These are phyloP conservation scores for Phataginus tricuspis DNA, from an alignment of 2,797 vertebrate species.

Conservation along the genomic window DNA sequence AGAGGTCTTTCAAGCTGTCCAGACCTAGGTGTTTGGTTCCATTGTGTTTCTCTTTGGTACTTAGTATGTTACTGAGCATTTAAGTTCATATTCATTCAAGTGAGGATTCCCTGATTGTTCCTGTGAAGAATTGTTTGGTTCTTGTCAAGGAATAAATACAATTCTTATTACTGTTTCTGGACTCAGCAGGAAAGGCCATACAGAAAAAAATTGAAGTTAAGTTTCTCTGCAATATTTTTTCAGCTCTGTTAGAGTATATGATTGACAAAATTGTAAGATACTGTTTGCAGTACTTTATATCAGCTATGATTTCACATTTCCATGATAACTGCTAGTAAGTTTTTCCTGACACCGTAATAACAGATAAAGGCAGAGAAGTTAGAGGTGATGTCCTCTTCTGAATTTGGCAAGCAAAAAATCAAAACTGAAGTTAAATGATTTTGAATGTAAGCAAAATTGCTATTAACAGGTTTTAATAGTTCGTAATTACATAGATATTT, in stretches of 20 bases:
- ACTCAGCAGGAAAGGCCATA: neutral
- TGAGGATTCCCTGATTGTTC: neutral
- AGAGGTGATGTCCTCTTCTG: neutral
- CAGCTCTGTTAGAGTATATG: neutral
- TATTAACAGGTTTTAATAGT: neutral
- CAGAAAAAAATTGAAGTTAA: neutral
- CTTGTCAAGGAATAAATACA: neutral
- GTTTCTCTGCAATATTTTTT: neutral
- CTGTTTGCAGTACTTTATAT: neutral
- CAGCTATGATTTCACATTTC: slow-evolving; percentile 22
- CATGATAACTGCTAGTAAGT: neutral
- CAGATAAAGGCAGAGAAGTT: slow-evolving; percentile 9
- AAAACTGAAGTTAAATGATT: neutral
- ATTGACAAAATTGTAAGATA: neutral
- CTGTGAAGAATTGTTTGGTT: neutral
- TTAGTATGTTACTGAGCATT: neutral
- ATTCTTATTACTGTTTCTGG: neutral
- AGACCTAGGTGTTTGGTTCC: neutral
- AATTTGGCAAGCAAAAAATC: neutral
- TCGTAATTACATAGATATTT: neutral
- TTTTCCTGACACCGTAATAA: neutral
- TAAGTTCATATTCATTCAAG: neutral
- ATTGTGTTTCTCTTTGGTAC: neutral
- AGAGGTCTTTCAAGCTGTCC: neutral
- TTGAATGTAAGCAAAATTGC: slow-evolving; percentile 28